These are phyloP conservation scores for Chorisops tibialis DNA, from an alignment of 2,888 invertebrate genomes.

Conservation along the genomic window DNA sequence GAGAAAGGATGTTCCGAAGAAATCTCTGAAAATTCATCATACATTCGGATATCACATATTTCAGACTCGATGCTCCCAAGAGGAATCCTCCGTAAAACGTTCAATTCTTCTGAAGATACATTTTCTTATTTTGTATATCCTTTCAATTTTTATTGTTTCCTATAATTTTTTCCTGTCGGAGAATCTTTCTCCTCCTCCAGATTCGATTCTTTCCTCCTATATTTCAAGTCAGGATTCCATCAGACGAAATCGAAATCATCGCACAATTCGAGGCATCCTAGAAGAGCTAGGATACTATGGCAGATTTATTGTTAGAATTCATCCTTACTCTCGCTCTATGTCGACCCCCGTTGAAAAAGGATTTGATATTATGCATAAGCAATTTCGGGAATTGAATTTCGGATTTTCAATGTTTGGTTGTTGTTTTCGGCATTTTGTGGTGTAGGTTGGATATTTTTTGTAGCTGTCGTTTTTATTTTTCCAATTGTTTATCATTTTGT, in stretches of 20 bases:
- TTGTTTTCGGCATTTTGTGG: constrained; percentile 16
- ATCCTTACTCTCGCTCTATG: too few species aligned
- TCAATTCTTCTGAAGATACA: background rate
- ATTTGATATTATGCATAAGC: constrained; percentile 32
- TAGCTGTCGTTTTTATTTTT: constrained; percentile 14
- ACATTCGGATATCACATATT: background rate
- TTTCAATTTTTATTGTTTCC: background rate
- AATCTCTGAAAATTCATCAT: background rate
- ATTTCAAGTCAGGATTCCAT: background rate
- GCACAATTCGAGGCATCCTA: background rate
- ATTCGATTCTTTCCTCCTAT: background rate
- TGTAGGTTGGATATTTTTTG: too few species aligned
- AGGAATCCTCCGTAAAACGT: too few species aligned
- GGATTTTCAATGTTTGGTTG: constrained; percentile 26
- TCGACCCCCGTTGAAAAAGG: constrained; percentile 3
- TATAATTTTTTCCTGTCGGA: background rate
- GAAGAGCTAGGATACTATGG: background rate
- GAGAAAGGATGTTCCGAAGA: background rate
- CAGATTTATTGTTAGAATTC: background rate
- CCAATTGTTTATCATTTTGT: constrained; percentile 18
- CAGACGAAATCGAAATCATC: constrained; percentile 1
- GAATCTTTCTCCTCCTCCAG: background rate
- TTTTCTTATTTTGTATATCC: background rate
- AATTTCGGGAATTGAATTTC: constrained; percentile 31
- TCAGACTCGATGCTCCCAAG: background rate